phyloP scores from a whole-genome alignment of 1,140 invertebrate genomes.

The Orchestia grillus region DNA sequence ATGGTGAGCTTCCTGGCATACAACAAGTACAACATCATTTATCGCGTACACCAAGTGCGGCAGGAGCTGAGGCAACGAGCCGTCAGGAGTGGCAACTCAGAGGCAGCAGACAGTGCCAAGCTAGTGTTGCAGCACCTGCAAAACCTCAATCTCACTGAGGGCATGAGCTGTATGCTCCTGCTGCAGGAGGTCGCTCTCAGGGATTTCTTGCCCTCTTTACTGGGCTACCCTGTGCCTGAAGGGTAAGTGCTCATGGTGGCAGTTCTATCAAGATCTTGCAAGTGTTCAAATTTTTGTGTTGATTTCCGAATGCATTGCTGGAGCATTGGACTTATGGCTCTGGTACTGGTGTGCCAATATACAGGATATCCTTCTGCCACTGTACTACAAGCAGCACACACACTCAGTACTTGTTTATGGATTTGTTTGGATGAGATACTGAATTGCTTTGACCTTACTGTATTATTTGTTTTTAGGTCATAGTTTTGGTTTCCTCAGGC shows the following conservation, averaged over 20 bases:
- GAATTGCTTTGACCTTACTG: no score
- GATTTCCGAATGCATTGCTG: no score
- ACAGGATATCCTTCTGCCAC: no score
- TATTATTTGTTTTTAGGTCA: no score
- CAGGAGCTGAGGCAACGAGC: neutral
- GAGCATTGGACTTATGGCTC: no score
- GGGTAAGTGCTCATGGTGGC: neutral
- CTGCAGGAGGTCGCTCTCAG: constrained; percentile 11
- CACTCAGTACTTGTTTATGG: no score
- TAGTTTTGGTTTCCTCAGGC: no score
- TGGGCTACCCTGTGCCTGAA: constrained; percentile 5
- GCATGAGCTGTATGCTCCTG: neutral
- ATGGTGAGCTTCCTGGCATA: constrained; percentile 37
- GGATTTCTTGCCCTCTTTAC: constrained; percentile 7
- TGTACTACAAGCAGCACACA: no score
- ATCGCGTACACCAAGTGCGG: constrained; percentile 19
- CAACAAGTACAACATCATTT: constrained; percentile 52
- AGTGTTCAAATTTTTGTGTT: no score
- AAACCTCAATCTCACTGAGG: neutral
- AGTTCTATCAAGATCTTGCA: no score
- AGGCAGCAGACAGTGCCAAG: neutral
- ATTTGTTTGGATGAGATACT: no score
- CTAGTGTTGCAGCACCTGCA: neutral
- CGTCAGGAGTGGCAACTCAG: neutral
- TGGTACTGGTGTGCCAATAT: no score